Evolutionary conservation across 2,888 invertebrate genomes (phyloP), one percentile per base, ranked within the genome.

Genomic region (Molorchus minor): DNA sequence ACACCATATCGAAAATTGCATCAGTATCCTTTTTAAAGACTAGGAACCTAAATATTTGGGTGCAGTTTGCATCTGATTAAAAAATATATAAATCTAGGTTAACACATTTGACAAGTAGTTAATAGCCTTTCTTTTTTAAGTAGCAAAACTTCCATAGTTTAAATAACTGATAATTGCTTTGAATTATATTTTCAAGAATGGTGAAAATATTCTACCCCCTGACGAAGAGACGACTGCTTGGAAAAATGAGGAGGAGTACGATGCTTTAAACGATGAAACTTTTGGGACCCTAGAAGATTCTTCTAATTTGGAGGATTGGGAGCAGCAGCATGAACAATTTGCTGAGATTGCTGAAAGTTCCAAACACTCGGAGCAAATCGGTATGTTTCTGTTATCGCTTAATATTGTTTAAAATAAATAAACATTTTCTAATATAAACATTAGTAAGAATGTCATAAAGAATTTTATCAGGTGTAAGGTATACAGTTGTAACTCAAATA

Each of bases 221-320:
- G 88, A 88, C 73, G 87, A 86, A 41, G 82, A 84, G 38, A n/a
- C n/a, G 33, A 33, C 12, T 33, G 33, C n/a, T n/a, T 33, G 12
- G 33, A 8, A 84, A 63, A 84, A 84, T 56, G 87, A 88, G 2
- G 93, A 93, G 64, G 93, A 93, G 75, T 94, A 94, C 80, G 94
- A 96, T 83, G 94, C 94, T 0, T 86, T 94, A 65, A 96, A 96
- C 72, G 92, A 95, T 81, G 95, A 95, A 81, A 96, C 96, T 0
- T 96, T 96, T 79, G 95, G 95, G 19, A 88, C 88, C 49, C 89
- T 88, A 66, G 88, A 88, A 75, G 83, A 87, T 70, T 65, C 65
- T 10, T 68, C 72, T 8, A 71, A 62, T 38, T 76, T 81, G 60
- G 87, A 86, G 12, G 90, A 90, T 74, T 90, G 90, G 90, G 90